Evolutionary conservation across 2,113 vertebrate genomes (phyloP).

Genomic region (Odontophorus gujanensis): DNA sequence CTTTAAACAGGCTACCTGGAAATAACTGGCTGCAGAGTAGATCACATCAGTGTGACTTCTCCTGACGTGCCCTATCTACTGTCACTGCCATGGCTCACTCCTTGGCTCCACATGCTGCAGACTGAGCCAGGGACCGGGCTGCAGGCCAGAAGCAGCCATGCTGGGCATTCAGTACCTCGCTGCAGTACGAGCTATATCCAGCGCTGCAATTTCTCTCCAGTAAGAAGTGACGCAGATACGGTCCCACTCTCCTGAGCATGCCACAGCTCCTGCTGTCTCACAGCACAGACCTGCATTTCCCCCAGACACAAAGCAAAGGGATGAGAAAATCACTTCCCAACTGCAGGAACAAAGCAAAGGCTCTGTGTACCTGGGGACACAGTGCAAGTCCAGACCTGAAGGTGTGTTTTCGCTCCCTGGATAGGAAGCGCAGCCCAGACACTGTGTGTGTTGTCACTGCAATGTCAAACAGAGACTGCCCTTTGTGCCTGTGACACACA

Average conservation of each 20-base stretch:
- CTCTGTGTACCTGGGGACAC: rapidly evolving
- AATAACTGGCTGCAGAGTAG: neutral
- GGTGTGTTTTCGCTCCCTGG: neutral
- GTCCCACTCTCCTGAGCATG: slow-evolving; percentile 44
- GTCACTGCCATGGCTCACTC: neutral
- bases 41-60: neutral
- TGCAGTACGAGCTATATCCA: neutral
- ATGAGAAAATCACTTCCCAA: neutral
- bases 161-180: slow-evolving; percentile 46
- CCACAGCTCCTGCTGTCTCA: neutral
- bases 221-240: neutral
- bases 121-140: neutral
- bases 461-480: neutral
- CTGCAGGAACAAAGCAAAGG: neutral
- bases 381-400: neutral
- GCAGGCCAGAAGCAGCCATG: neutral
- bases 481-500: neutral
- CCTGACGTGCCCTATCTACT: neutral
- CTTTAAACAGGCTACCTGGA: neutral
- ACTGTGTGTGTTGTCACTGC: neutral
- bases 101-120: neutral
- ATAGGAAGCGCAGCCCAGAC: neutral
- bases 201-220: neutral
- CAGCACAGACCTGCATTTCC: neutral
- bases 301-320: neutral